Conservation (phyloP, 2,113 vertebrate species). For the Pleuronectes platessa region DNA sequence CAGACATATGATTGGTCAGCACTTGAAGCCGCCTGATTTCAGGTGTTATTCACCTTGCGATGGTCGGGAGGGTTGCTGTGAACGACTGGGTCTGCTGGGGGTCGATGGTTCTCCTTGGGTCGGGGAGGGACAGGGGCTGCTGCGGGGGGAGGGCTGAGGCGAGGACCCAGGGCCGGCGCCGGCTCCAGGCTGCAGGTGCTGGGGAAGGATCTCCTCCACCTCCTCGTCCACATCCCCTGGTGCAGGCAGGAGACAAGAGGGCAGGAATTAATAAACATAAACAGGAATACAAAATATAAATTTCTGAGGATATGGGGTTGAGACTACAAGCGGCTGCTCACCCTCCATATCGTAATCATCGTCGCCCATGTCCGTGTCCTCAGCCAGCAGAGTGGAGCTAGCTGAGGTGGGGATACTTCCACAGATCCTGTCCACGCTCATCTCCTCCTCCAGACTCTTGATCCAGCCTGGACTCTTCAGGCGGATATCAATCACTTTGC, state of each 20-base stretch:
- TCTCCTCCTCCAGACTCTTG: conserved; percentile 94
- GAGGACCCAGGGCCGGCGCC: conserved; percentile 86
- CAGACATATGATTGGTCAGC: background rate
- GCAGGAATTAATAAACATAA: background rate
- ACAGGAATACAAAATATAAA: no score
- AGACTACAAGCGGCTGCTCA: conserved; percentile 48
- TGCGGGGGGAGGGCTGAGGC: conserved; percentile 88
- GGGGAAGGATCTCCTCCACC: conserved; percentile 93
- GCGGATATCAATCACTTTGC: conserved; percentile 87
- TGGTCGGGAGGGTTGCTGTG: conserved; percentile 82
- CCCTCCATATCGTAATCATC: conserved; percentile 99
- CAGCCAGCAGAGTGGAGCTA: conserved; percentile 95
- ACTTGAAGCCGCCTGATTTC: background rate
- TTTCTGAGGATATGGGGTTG: background rate
- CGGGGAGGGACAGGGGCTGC: conserved; percentile 94
- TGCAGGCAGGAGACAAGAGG: conserved; percentile 13
- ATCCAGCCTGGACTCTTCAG: conserved; percentile 97
- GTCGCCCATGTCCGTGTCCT: conserved; percentile 91
- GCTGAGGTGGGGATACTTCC: conserved; percentile 89
- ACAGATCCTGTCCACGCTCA: conserved; percentile 92
- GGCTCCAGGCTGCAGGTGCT: conserved; percentile 90
- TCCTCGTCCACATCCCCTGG: conserved; percentile 96
- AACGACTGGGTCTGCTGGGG: conserved; percentile 86
- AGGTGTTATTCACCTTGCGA: conserved; percentile 75
- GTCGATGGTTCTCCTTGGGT: conserved; percentile 86